Percentiles rank a stretch among this genome's conserved stretches.
phyloP scores from a whole-genome alignment of 2,113 vertebrate genomes.

The Acinonyx jubatus region DNA sequence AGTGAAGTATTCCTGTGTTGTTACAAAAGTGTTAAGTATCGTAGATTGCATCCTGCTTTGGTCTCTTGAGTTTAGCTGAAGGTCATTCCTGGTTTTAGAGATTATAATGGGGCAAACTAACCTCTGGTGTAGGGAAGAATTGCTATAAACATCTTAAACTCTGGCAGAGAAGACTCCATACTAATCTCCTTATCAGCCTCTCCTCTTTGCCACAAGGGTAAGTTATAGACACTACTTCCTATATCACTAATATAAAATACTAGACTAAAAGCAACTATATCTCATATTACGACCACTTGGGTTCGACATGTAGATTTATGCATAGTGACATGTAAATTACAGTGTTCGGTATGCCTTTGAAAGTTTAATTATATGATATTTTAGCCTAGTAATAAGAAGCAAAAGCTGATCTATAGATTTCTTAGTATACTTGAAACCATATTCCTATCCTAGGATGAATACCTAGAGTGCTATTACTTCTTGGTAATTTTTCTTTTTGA shows the following conservation, averaged over 20 bases:
- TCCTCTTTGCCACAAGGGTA: constrained; percentile 8
- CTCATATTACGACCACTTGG: background rate
- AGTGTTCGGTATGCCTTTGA: constrained; percentile 8
- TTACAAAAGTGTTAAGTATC: background rate
- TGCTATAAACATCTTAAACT: background rate
- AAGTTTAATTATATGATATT: constrained; percentile 43
- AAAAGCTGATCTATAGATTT: background rate
- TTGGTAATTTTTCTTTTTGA: background rate
- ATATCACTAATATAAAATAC: background rate
- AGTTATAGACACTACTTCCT: background rate
- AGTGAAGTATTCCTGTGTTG: background rate
- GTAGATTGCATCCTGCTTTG: background rate
- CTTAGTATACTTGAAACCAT: background rate
- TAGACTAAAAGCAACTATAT: background rate
- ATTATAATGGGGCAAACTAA: constrained; percentile 48
- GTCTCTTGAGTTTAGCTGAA: constrained; percentile 46
- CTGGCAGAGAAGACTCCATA: background rate
- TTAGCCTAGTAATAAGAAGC: constrained; percentile 9
- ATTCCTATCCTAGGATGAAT: background rate
- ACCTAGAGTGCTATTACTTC: background rate
- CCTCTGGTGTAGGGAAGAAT: background rate
- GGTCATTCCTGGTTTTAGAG: constrained; percentile 53
- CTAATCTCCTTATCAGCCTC: constrained; percentile 11
- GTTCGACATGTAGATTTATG: constrained; percentile 45
- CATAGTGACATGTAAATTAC: constrained; percentile 35